Percentiles rank a stretch among this genome's conserved stretches.
These are phyloP conservation scores for Vultur gryphus DNA, from an alignment of 2,797 vertebrate species.

Conservation along the genomic window DNA sequence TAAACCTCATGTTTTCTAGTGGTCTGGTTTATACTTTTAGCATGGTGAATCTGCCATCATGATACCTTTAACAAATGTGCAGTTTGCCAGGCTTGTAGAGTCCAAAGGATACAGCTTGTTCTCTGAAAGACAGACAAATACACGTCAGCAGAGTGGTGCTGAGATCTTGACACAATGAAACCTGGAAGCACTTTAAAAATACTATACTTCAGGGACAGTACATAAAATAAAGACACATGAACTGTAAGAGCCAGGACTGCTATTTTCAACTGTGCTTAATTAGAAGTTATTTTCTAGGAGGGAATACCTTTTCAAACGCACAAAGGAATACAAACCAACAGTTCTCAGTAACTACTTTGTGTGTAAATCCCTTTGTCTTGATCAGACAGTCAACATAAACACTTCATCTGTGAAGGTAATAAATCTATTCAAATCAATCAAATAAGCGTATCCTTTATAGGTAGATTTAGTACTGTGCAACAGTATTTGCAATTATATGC, in stretches of 20 bases:
- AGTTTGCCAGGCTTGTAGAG: slow-evolving; percentile 85
- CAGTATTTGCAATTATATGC: background rate
- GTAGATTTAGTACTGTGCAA: background rate
- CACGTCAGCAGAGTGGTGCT: background rate
- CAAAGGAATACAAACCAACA: background rate
- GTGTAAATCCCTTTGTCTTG: background rate
- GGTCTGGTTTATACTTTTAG: background rate
- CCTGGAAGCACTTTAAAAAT: background rate
- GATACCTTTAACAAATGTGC: slow-evolving; percentile 81
- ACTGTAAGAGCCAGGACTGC: background rate
- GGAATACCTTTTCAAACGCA: background rate
- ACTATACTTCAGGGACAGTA: background rate
- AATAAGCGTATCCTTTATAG: background rate
- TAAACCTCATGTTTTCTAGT: background rate
- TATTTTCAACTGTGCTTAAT: background rate
- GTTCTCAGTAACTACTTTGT: background rate
- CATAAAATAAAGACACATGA: background rate
- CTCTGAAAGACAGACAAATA: slow-evolving; percentile 73
- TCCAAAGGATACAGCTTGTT: slow-evolving; percentile 82
- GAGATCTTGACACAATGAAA: background rate
- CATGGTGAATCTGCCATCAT: background rate
- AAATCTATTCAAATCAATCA: background rate
- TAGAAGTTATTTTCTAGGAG: background rate
- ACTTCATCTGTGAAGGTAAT: background rate
- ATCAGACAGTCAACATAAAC: background rate